Base-by-base conservation (phyloP, 1,140 invertebrate genomes). In the Tetragonula clypearis region DNA sequence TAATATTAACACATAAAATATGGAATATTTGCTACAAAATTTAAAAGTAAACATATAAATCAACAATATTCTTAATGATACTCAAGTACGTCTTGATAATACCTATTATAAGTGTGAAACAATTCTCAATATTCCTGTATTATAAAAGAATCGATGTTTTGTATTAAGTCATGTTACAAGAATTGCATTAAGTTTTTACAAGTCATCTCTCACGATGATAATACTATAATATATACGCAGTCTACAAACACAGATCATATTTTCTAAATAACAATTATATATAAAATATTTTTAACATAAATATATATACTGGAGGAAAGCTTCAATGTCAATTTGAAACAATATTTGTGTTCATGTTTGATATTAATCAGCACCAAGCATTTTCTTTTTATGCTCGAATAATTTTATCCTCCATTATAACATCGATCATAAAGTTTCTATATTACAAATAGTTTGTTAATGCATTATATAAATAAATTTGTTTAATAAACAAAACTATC, bases 261-360 rank as follows among this genome's bases (percentile, higher is more conserved):
- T 58, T 85, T 85, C 41, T 81, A 85, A 85, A 81, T 80, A 84
- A 84, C 79, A 81, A 74, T 85, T 75, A 81, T 81, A 81, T 85
- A 85, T 74, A 85, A 85, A 85, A 85, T 80, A 81, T 79, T 85
- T 60, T 85, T 84, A 79, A 79, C 81, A 83, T 79, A 68, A 49
- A 49, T 79, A 84, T 56, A 79, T 79, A 62, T n/a, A 75, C 74
- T 23, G 77, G 76, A 85, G 79, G 30, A 58, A 68, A 81, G 23
- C 74, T 49, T 79, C 49, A 53, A 55, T 81, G 55, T 81, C 71
- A 26, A 73, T 68, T 23, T 41, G 75, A 74, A 85, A 85, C 60
- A 55, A 72, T 56, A n/a, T 81, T 58, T 80, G 35, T 60, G 69
- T 35, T 68, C 69, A 30, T 23, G 26, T 75, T 85, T 58, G 60